Evolutionary conservation across 2,888 invertebrate genomes (phyloP), one percentile per base, ranked within the genome.

Genomic region (Dimorphilus gyrociliatus): DNA sequence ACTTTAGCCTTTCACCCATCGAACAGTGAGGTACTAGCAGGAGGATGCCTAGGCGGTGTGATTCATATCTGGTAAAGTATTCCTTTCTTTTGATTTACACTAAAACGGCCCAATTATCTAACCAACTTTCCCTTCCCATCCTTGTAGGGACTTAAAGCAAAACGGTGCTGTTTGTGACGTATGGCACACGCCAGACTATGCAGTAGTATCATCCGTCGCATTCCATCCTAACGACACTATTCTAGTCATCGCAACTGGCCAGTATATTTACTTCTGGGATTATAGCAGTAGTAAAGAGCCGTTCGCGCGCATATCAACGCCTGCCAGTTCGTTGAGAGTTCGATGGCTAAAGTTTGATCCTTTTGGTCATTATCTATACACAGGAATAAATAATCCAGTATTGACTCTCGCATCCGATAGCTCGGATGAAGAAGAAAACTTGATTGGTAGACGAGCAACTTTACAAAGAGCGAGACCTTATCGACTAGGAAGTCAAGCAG

Each of bases 231-330:
- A 72, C 15, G 78, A 80, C 48, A 72, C 78, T 45, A 66, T 82
- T 36, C 65, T 85, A 29, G 81, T 80, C n/a, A 78, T 84, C 47
- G 82, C 82, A 14, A 78, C 81, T 0, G 74, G 71, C 51, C 81
- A 81, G 66, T 75, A 78, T 55, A 68, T 85, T 6, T 75, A 78
- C 55, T 81, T 84, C 60, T 85, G 84, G 84, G 80, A 84, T 53
- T 84, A 84, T 82, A 75, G 74, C 47, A 72, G 73, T 45, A 71
- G 76, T 2, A 70, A 75, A 34, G 79, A 79, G 1, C 62, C 62
- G 5, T 78, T 78, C 53, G 74, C 76, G 29, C 73, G 73, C 51
- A 73, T 77, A 35, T 70, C 72, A 19, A 82, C 82, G n/a, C 71
- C 69, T 38, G 74, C 72, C 54, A 69, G 74, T 15, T 76, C 74